These are phyloP conservation scores for Heptranchias perlo DNA, from an alignment of 2,113 vertebrate genomes.

Conservation along the genomic window DNA sequence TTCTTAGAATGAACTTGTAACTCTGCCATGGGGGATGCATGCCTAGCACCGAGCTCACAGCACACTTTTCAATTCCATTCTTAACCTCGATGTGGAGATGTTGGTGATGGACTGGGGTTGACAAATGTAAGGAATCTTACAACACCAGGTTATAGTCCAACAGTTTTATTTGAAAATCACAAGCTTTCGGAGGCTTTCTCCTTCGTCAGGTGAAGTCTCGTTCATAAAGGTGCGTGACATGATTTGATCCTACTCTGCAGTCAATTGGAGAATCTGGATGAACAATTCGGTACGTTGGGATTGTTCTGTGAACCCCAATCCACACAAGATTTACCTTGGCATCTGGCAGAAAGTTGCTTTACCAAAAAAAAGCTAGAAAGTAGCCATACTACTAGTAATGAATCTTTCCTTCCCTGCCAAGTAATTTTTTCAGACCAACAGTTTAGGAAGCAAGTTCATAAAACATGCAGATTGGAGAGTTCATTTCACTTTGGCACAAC, in stretches of 20 bases:
- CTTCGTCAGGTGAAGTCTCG: no score
- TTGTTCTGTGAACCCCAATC: background rate
- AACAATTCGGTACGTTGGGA: background rate
- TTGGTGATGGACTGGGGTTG: no score
- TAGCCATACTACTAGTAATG: background rate
- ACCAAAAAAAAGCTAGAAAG: background rate
- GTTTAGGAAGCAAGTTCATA: background rate
- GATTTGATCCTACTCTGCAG: background rate
- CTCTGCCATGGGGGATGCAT: background rate
- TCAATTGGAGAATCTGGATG: background rate
- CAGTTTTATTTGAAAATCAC: no score
- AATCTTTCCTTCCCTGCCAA: background rate
- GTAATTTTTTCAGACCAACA: background rate
- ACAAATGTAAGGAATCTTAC: no score
- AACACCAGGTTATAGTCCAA: no score
- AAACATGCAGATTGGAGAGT: background rate
- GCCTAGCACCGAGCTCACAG: background rate
- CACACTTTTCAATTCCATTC: background rate
- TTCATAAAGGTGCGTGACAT: no score
- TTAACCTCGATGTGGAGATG: no score
- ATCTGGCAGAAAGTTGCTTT: background rate
- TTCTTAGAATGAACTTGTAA: background rate
- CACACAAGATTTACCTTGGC: background rate
- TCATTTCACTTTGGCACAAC: background rate
- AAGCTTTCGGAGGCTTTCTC: no score